A percentile compares a stretch with the other conserved stretches of the same genome.
Evolutionary conservation across 2,797 vertebrate species (phyloP).

Genomic region (Petrocephalus schoutedeni): DNA sequence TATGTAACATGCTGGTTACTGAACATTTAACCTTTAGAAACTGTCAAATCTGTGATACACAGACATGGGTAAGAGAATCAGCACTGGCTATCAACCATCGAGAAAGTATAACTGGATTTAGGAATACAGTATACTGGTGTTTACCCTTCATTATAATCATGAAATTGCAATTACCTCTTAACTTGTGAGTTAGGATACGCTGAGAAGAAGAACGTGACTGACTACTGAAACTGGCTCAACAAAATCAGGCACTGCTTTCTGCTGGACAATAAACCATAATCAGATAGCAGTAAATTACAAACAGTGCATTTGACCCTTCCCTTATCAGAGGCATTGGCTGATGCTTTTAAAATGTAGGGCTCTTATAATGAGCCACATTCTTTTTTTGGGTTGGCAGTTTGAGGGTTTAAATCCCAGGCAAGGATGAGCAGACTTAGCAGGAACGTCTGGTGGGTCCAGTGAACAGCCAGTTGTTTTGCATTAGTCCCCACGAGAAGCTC

Average conservation of each 20-base stretch:
- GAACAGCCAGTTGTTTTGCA: not conserved
- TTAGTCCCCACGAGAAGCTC: not conserved
- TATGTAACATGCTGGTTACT: not conserved
- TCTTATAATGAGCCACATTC: not conserved
- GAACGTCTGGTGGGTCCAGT: not conserved
- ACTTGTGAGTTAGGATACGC: constrained; percentile 38
- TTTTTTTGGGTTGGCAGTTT: not conserved
- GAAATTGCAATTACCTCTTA: constrained; percentile 45
- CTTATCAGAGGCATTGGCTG: not conserved
- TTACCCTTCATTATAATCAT: constrained; percentile 48
- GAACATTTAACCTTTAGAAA: not conserved
- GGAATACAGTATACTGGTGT: constrained; percentile 35
- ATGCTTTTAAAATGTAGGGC: constrained; percentile 26
- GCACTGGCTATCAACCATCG: constrained; percentile 30
- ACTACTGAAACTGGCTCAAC: constrained; percentile 42
- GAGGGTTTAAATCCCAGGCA: not conserved
- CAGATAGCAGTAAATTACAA: constrained; percentile 45
- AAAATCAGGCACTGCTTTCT: constrained; percentile 40
- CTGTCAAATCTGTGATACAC: not conserved
- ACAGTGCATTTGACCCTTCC: constrained; percentile 42
- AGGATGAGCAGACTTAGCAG: not conserved
- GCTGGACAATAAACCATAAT: constrained; percentile 46
- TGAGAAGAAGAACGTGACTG: constrained; percentile 51
- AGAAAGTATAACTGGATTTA: constrained; percentile 22
- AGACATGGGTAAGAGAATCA: constrained; percentile 33